Base-by-base conservation (phyloP, 2,888 invertebrate genomes). In the Drosophila demipolita region DNA sequence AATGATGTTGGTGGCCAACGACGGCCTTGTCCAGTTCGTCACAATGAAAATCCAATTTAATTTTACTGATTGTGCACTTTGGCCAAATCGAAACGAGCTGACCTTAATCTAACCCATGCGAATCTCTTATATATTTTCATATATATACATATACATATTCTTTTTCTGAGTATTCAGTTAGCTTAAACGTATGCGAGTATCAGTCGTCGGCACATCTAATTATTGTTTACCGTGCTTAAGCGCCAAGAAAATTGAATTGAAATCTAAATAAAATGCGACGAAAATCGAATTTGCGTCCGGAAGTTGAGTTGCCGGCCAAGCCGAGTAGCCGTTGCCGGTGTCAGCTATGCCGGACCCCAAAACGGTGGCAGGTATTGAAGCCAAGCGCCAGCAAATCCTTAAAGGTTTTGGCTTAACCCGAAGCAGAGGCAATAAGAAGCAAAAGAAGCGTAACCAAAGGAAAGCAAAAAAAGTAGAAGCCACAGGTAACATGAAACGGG, bases 181-280 rank as follows among this genome's bases (percentile, higher is more conserved):
- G 63, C 53, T 61, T 66, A 63, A 66, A 63, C 49, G 69, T 69
- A 67, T 69, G 62, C 63, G 62, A 50, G 54, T 66, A 66, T 75
- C 80, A 69, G 75, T 67, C 55, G 68, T 53, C 71, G 73, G 78
- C 73, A 82, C 71, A 90, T 89, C 89, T 89, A 91, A 89, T 89
- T 89, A 90, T 89, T 91, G 87, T 89, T 91, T 91, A 83, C 85
- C 73, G 75, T 87, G 83, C 87, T 82, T 91, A 89, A 89, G 81
- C 82, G 90, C 75, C 79, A 75, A 83, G 75, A 85, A 91, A 89
- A 89, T 91, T 90, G 79, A 89, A 89, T 91, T 85, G 83, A 75
- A 90, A 87, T 83, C 87, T 86, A 85, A 80, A 80, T 64, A 73
- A 85, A 89, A 89, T 79, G 77, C 78, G 69, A 80, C 67, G 79